Evolutionary conservation across 2,888 invertebrate species (phyloP), one percentile per base, ranked within the genome.

Genomic region (Scaptomyza caliginosa): DNA sequence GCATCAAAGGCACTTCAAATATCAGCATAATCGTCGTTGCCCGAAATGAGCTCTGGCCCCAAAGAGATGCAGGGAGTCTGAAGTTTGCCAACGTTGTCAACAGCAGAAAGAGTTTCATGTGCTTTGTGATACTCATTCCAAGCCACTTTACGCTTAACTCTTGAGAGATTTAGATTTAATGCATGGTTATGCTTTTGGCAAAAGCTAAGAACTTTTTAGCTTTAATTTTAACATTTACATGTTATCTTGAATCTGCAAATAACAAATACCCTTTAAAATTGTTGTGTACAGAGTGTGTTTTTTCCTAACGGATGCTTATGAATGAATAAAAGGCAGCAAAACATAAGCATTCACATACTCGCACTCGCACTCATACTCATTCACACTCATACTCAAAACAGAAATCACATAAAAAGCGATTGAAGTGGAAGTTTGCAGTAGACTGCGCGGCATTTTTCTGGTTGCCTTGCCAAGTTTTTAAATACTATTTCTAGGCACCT

Each of bases 1-100:
- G 86, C 81, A 86, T 82, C 81, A 82, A 82, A 82, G 86, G 77
- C 86, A 86, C 86, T 82, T 86, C 80, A 86, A 83, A 86, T 72
- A 74, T 76, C 74, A 74, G 70, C 72, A 76, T 75, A 75, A 74
- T 75, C 74, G 76, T 75, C 74, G 76, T 57, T 75, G 74, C 67
- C 75, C 75, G 67, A 58, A 75, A 75, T 75, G 67, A 69, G 72
- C 72, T 57, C 19, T 45, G 57, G 32, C 32, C 32, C 34, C 26
- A 10, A 13, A n/a, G 16, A 30, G 8, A 38, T 24, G 42, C 38
- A 17, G 16, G 46, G 17, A n/a, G 50, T 32, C 34, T 13, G 69
- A n/a, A 26, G 38, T 16, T 13, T 16, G 42, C 59, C 74, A 54
- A 55, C 54, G 49, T 24, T 52, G 48, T 42, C 43, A 52, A 48